Percentiles rank a stretch among this genome's conserved stretches.
Evolutionary conservation across 1,140 invertebrate species (phyloP).

Genomic region (Drosophila ohnishii): DNA sequence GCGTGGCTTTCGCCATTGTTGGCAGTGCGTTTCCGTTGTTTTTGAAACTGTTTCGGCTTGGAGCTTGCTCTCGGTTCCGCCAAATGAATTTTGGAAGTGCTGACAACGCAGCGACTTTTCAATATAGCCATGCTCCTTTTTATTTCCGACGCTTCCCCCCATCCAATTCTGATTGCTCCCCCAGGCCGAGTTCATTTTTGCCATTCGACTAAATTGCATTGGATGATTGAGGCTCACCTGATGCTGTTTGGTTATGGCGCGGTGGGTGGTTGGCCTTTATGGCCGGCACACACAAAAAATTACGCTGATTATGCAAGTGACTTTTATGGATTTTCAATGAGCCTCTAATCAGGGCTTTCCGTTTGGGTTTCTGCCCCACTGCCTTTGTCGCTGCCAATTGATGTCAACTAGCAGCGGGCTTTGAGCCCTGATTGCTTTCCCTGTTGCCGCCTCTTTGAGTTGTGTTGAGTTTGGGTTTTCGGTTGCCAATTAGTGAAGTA

Average conservation of each 20-base stretch:
- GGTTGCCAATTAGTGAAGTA: constrained; percentile 49
- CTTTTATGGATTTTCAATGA: constrained; percentile 71
- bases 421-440: constrained; percentile 56
- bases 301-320: constrained; percentile 65
- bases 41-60: constrained; percentile 58
- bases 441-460: constrained; percentile 29
- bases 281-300: constrained; percentile 33
- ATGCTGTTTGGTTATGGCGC: constrained; percentile 25
- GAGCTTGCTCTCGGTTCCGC: constrained; percentile 25
- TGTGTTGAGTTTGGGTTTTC: constrained; percentile 9
- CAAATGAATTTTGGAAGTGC: constrained; percentile 78
- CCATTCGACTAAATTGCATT: constrained; percentile 69
- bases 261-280: constrained; percentile 44
- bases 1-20: constrained; percentile 24
- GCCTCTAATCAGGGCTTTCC: constrained; percentile 55
- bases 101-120: constrained; percentile 66
- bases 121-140: constrained; percentile 59
- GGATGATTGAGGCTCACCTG: constrained; percentile 48
- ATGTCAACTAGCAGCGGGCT: constrained; percentile 55
- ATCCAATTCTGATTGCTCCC: constrained; percentile 68
- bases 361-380: constrained; percentile 20
- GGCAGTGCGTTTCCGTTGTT: constrained; percentile 53
- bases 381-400: constrained; percentile 56
- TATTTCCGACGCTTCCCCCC: constrained; percentile 21
- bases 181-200: constrained; percentile 67